Evolutionary conservation across 2,113 vertebrate genomes (phyloP).

Genomic region (Phalacrocorax pelagicus): DNA sequence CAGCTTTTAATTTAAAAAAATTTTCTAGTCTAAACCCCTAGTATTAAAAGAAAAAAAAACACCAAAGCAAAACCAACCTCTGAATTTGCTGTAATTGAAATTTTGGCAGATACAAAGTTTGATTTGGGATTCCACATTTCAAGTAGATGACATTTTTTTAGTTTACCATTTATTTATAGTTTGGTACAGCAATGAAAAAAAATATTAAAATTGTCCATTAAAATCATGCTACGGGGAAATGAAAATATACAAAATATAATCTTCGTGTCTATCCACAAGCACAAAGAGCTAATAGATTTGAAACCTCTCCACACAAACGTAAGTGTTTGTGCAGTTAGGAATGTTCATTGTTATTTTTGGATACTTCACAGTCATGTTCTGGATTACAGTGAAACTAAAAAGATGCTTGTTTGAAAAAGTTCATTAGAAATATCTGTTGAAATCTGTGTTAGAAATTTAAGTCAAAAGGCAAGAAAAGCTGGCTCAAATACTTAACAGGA

Average conservation of each 20-base stretch:
- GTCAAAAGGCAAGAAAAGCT: conserved; percentile 38
- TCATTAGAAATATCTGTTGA: conserved; percentile 1
- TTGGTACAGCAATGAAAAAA: neutral
- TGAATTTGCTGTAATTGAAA: neutral
- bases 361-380: conserved; percentile 5
- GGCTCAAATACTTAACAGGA: conserved; percentile 10
- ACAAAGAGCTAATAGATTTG: too few relatives aligned
- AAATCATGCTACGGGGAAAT: neutral
- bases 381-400: neutral
- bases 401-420: neutral
- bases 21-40: neutral
- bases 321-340: too few relatives aligned
- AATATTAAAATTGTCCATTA: neutral
- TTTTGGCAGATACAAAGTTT: too few relatives aligned
- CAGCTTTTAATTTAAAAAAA: neutral
- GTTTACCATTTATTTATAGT: neutral
- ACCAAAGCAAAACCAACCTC: neutral
- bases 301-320: too few relatives aligned
- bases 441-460: conserved; percentile 32
- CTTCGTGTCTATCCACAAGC: neutral
- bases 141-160: neutral
- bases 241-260: neutral
- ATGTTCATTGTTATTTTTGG: too few relatives aligned
- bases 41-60: neutral
- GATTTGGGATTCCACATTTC: neutral